Evolutionary conservation across 1,140 invertebrate genomes (phyloP).

Genomic region (Callitettix versicolor): DNA sequence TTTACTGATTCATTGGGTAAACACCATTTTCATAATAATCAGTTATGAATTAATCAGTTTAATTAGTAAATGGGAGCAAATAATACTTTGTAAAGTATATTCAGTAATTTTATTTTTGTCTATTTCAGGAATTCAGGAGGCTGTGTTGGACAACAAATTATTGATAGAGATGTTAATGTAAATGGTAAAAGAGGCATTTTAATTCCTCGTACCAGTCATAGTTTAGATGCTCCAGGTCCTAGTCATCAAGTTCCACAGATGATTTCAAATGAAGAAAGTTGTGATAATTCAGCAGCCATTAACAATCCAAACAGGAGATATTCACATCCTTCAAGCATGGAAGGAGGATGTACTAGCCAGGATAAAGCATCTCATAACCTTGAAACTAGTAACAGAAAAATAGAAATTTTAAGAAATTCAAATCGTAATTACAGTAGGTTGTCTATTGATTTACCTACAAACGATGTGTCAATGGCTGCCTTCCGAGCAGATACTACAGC

Average conservation of each 20-base stretch:
- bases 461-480: conserved; percentile 4
- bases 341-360: neutral
- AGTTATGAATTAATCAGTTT: too few relatives aligned
- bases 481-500: conserved; percentile 5
- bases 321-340: neutral
- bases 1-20: too few relatives aligned
- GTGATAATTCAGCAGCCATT: neutral
- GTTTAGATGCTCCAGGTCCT: neutral
- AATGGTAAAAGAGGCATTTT: conserved; percentile 52
- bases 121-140: conserved; percentile 14
- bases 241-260: neutral
- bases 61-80: too few relatives aligned
- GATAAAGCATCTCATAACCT: neutral
- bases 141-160: conserved; percentile 16
- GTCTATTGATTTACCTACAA: neutral
- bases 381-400: neutral
- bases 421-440: neutral
- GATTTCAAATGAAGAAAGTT: neutral
- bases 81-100: too few relatives aligned
- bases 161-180: conserved; percentile 58
- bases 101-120: too few relatives aligned
- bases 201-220: neutral
- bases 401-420: neutral
- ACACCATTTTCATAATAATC: too few relatives aligned
- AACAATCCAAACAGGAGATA: neutral